phyloP scores from a whole-genome alignment of 2,113 vertebrate genomes.

The Rhinolophus sinicus region DNA sequence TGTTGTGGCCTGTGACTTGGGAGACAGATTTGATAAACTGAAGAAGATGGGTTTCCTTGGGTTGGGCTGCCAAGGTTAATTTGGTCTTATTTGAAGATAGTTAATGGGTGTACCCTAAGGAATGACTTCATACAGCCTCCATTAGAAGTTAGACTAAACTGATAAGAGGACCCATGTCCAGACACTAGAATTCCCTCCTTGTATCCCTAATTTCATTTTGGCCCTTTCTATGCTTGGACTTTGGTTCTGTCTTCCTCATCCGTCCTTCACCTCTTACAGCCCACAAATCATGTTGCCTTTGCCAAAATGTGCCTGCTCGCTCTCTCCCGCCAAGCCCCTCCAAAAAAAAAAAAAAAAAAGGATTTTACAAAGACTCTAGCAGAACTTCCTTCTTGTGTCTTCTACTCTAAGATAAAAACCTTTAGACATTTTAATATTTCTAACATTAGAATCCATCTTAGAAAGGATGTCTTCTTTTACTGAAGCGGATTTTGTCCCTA shows the following conservation, averaged over 20 bases:
- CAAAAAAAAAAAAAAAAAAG: neutral
- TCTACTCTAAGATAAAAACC: neutral
- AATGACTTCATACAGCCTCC: neutral
- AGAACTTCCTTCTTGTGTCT: neutral
- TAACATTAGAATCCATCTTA: neutral
- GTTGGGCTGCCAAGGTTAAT: neutral
- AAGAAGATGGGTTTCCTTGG: neutral
- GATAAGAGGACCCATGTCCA: neutral
- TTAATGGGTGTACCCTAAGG: neutral
- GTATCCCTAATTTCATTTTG: neutral
- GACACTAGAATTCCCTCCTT: neutral
- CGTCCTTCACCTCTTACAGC: neutral
- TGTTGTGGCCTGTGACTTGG: neutral
- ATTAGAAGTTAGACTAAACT: neutral
- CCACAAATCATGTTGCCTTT: neutral
- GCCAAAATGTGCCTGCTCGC: neutral
- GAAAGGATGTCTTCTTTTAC: neutral
- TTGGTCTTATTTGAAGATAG: neutral
- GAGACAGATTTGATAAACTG: neutral
- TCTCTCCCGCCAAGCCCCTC: neutral
- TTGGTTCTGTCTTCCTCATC: neutral
- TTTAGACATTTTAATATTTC: neutral
- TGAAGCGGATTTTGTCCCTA: neutral
- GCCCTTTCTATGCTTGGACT: neutral
- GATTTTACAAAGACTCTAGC: neutral